Base-by-base conservation (phyloP, 2,888 invertebrate species). In the Adela reaumurella region DNA sequence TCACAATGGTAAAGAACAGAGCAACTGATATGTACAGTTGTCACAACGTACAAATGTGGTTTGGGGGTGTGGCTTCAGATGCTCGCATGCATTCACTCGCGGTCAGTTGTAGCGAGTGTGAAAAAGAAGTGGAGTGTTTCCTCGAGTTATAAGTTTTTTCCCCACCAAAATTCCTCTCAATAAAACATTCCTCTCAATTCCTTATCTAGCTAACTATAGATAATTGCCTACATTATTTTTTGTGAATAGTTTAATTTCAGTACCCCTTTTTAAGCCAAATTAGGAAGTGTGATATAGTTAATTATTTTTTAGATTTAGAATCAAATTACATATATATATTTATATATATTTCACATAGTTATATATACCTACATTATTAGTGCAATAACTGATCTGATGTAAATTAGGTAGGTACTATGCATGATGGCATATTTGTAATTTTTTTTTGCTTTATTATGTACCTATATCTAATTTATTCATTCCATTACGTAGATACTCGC, bases 121-220 rank as follows among this genome's bases (percentile, higher is more conserved):
- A n/a, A n/a, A n/a, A n/a, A n/a, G n/a, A n/a, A n/a, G n/a, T n/a
- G n/a, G n/a, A n/a, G 24, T 24, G 24, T 24, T 35, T 35, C n/a
- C 11, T 35, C 35, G n/a, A 35, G 35, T 35, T 35, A 14, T 14
- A 35, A 24, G 24, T 24, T 8, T 24, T 8, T 35, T 35, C 10
- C 43, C 43, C 43, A 43, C 43, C 43, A 43, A 14, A 14, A 35
- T 43, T 43, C 43, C n/a, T n/a, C n/a, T n/a, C 43, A 43, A 14
- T 43, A 16, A 11, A 8, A 43, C 43, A 43, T 43, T 43, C 43
- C 43, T 43, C 14, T 14, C 3, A 35, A 35, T 8, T 35, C 14
- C 14, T 35, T 35, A 35, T 11, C n/a, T 35, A 35, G n/a, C 24
- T 24, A 24, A 4, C 24, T 24, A 24, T 24, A 24, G 24, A 8